These are phyloP conservation scores for Brachionus angularis DNA, from an alignment of 1,140 invertebrate genomes.

Conservation along the genomic window DNA sequence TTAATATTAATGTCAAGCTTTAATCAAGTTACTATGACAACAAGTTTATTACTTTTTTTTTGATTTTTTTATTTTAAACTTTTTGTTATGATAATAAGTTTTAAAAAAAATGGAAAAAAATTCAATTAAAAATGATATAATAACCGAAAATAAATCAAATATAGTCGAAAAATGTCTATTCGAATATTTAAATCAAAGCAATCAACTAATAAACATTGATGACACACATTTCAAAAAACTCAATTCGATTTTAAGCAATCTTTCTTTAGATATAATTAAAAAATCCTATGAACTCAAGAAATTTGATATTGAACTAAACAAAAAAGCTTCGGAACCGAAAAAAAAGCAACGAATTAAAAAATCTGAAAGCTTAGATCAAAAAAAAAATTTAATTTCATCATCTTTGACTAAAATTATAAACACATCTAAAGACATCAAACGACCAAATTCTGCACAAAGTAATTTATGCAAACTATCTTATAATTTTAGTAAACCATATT, in stretches of 20 bases:
- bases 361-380: not conserved
- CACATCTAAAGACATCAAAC: not conserved
- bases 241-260: conserved; percentile 1
- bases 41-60: too few species aligned
- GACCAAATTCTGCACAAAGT: not conserved
- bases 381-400: not conserved
- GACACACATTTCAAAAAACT: conserved; percentile 11
- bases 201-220: not conserved
- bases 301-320: not conserved
- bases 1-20: too few species aligned
- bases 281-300: not conserved
- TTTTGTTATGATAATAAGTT: too few species aligned
- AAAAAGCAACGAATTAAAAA: not conserved
- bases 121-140: too few species aligned
- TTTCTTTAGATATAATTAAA: conserved; percentile 24
- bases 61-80: too few species aligned
- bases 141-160: too few species aligned
- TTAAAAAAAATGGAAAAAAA: too few species aligned
- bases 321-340: not conserved
- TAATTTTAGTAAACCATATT: not conserved
- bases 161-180: too few species aligned
- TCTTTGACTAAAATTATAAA: too few species aligned
- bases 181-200: too few species aligned
- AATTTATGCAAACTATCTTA: not conserved
- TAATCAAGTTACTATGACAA: too few species aligned